A percentile compares a stretch with the other conserved stretches of the same genome.
Evolutionary conservation across 2,113 vertebrate species (phyloP).

Genomic region (Vulpes vulpes): DNA sequence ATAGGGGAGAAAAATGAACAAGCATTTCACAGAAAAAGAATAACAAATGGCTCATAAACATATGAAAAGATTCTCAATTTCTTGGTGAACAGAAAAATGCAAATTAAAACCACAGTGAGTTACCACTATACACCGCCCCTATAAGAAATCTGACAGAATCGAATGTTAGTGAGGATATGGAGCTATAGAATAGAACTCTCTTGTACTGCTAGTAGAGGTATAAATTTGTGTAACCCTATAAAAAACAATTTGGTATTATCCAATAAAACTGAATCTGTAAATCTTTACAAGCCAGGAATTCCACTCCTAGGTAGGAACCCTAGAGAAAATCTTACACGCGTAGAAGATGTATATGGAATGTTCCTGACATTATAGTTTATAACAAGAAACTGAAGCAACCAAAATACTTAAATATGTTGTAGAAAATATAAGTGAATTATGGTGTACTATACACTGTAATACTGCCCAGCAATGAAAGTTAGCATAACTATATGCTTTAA

Average conservation of each 20-base stretch:
- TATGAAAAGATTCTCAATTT: constrained; percentile 11
- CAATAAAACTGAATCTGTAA: background rate
- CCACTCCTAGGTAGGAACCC: background rate
- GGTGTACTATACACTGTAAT: background rate
- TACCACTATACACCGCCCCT: background rate
- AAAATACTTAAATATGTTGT: background rate
- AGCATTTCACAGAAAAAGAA: background rate
- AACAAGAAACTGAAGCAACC: background rate
- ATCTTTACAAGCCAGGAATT: background rate
- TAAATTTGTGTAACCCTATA: background rate
- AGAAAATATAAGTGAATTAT: background rate
- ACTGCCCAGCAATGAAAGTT: background rate
- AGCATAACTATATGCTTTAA: background rate
- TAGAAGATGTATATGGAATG: background rate
- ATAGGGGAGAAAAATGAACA: background rate
- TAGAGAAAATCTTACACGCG: background rate
- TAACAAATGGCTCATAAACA: background rate
- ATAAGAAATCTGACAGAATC: background rate
- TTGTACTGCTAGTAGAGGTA: background rate
- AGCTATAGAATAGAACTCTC: background rate
- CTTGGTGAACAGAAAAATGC: background rate
- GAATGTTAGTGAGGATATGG: background rate
- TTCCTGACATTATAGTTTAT: background rate
- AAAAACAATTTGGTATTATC: background rate
- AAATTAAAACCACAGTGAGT: constrained; percentile 36